Base-by-base conservation (phyloP, 2,888 invertebrate genomes). In the Drosophila fungiperda region DNA sequence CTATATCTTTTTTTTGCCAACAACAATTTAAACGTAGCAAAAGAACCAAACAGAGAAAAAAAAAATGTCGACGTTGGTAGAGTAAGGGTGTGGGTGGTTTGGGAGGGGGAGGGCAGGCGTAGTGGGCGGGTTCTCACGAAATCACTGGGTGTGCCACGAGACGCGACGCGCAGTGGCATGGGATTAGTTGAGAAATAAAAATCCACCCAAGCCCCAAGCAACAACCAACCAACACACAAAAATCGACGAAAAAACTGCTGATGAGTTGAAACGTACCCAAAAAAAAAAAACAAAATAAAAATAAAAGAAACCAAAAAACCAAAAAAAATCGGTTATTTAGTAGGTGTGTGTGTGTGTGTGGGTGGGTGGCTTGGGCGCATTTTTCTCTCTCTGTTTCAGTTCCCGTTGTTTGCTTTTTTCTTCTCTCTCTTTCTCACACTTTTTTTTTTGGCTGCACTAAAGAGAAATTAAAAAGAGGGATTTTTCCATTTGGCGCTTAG, bases 121-220 rank as follows among this genome's bases (percentile, higher is more conserved):
- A 15, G 77, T 42, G 17, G 53, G 72, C 42, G 54, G 82, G 87
- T 38, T 81, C 74, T 74, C 83, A 88, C 80, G 80, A 84, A 87
- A 89, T 89, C 84, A 68, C 52, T 87, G 89, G 87, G 85, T 84
- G 85, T 78, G 85, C 84, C 87, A 58, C 45, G 65, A 73, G 61
- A 60, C 62, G 54, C 59, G 71, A 55, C 66, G 59, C 70, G 53
- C 59, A 40, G 62, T 70, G 86, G 82, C 80, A 73, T 76, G 87
- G 87, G 85, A 85, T 85, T 89, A 85, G 85, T 85, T 85, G 80
- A 82, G 85, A 87, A 85, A 85, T 89, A 85, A 84, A 84, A 85
- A 80, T 82, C 82, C 89, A 83, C 83, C 78, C 83, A 78, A 72
- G 60, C 60, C 57, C 54, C 54, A 71, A 72, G 45, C 57, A 61